Evolutionary conservation across 1,140 invertebrate genomes (phyloP).

Genomic region (Brevipalpus yothersi): DNA sequence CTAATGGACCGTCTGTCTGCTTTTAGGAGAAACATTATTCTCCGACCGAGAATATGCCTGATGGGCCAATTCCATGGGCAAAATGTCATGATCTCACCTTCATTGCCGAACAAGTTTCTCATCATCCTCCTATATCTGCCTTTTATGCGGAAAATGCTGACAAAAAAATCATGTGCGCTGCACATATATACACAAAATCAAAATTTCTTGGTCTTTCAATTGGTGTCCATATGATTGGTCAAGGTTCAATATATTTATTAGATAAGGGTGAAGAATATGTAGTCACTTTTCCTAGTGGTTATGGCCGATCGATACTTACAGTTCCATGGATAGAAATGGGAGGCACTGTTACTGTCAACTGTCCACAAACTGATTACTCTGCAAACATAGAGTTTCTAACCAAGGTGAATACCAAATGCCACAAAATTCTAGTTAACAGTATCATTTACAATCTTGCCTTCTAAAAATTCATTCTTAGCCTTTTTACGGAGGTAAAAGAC

Average conservation of each 20-base stretch:
- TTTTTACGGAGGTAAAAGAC: conserved; percentile 85
- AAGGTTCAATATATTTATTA: conserved; percentile 47
- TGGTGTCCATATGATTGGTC: conserved; percentile 30
- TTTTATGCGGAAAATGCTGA: conserved; percentile 86
- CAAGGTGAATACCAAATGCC: conserved; percentile 29
- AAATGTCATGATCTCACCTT: conserved; percentile 53
- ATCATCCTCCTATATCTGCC: conserved; percentile 95
- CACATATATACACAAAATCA: conserved; percentile 90
- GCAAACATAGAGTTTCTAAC: conserved; percentile 78
- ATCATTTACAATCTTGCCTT: background rate
- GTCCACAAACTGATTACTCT: conserved; percentile 62
- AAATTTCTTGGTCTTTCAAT: conserved; percentile 90
- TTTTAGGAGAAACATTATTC: background rate
- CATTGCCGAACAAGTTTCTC: conserved; percentile 92
- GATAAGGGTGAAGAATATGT: conserved; percentile 73
- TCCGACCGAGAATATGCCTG: conserved; percentile 13
- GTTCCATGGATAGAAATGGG: conserved; percentile 92
- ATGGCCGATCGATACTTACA: conserved; percentile 77
- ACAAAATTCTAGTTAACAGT: background rate
- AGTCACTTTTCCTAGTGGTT: conserved; percentile 82
- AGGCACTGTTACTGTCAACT: conserved; percentile 60
- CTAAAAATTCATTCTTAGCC: conserved; percentile 34
- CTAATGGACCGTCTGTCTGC: background rate
- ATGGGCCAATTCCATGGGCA: conserved; percentile 61
- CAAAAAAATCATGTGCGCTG: conserved; percentile 68